phyloP scores from a whole-genome alignment of 2,113 vertebrate genomes.

The Lepus americanus region DNA sequence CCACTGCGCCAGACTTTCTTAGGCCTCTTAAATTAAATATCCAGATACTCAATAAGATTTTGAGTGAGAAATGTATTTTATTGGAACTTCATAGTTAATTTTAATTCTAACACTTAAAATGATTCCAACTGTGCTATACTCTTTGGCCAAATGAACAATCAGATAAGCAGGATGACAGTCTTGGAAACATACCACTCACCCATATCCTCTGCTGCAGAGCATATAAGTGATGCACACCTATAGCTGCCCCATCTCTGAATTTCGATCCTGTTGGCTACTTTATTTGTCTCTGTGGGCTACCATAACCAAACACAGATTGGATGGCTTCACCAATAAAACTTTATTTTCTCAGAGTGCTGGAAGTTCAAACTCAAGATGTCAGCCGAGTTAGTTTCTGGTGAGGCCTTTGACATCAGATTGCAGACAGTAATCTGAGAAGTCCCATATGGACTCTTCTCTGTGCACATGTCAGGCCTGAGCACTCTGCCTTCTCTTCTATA shows the following conservation, averaged over 20 bases:
- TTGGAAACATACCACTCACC: background rate
- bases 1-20: no score
- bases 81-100: conserved; percentile 22
- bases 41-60: background rate
- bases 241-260: background rate
- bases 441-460: background rate
- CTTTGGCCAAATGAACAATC: background rate
- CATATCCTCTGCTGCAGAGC: background rate
- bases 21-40: background rate
- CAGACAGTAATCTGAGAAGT: background rate
- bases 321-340: background rate
- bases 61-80: conserved; percentile 9
- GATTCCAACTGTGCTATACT: background rate
- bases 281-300: background rate
- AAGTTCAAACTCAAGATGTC: background rate
- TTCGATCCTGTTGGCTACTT: background rate
- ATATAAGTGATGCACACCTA: background rate
- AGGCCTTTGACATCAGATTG: background rate
- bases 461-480: background rate
- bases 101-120: conserved; percentile 10
- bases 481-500: background rate
- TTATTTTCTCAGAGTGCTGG: background rate
- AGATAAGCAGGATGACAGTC: background rate
- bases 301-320: background rate
- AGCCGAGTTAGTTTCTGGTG: background rate